Conservation (phyloP, 92 coral and sea anemone genomes). For the Isaurus tuberculatus region DNA sequence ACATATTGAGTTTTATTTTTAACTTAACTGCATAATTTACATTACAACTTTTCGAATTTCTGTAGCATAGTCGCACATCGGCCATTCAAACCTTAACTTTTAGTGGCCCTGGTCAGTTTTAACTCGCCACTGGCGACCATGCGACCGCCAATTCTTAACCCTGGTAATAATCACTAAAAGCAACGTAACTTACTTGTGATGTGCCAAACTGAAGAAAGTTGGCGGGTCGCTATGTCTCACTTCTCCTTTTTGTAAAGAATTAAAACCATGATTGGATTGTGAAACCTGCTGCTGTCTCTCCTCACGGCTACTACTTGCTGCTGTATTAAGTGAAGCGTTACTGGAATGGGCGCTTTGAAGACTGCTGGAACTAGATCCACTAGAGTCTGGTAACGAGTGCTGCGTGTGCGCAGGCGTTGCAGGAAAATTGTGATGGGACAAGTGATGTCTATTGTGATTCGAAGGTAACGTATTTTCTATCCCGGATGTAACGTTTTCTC, state of each 20-base stretch:
- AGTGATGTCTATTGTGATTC: neutral
- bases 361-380: slow-evolving; percentile 34
- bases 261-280: slow-evolving; percentile 11
- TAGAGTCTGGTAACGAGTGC: slow-evolving; percentile 33
- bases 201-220: slow-evolving; percentile 40
- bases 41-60: too few species aligned
- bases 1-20: too few species aligned
- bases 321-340: slow-evolving; percentile 25
- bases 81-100: too few species aligned
- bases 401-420: slow-evolving; percentile 35
- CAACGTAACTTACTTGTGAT: slow-evolving; percentile 15
- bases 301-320: slow-evolving; percentile 19
- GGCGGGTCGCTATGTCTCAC: slow-evolving; percentile 31
- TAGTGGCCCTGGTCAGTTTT: too few species aligned
- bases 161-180: neutral
- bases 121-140: too few species aligned
- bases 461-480: neutral
- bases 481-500: slow-evolving; percentile 12
- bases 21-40: too few species aligned
- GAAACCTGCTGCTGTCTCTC: slow-evolving; percentile 24
- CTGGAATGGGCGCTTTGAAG: slow-evolving; percentile 32
- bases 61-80: too few species aligned
- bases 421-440: slow-evolving; percentile 13
- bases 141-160: too few species aligned
- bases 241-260: slow-evolving; percentile 8